Conservation (phyloP, 1,140 invertebrate genomes). For the Anoplophora glabripennis region DNA sequence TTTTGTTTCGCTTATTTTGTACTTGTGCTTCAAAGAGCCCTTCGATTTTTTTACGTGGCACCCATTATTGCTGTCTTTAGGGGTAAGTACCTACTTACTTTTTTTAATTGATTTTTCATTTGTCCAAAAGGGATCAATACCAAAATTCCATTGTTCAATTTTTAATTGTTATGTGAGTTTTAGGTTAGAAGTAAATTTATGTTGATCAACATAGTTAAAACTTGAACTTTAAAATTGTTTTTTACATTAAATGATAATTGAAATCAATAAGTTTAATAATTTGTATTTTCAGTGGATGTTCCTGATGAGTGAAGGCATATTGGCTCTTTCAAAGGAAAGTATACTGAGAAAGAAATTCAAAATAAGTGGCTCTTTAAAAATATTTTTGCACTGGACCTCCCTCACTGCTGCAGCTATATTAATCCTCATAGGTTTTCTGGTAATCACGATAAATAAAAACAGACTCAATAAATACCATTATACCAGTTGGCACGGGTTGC, state of each 20-base stretch:
- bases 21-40: slow-evolving; percentile 26
- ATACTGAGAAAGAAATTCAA: slow-evolving; percentile 21
- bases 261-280: not conserved
- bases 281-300: slow-evolving; percentile 38
- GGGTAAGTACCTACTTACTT: slow-evolving; percentile 31
- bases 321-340: slow-evolving; percentile 35
- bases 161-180: not conserved
- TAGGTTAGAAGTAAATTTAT: not conserved
- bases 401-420: slow-evolving; percentile 22
- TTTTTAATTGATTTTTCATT: not conserved
- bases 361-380: slow-evolving; percentile 7
- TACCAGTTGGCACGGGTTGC: slow-evolving; percentile 34
- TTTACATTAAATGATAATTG: no score
- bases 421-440: slow-evolving; percentile 24
- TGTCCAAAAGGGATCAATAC: not conserved
- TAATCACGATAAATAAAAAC: slow-evolving; percentile 36
- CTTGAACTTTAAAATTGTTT: not conserved
- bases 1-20: slow-evolving; percentile 32
- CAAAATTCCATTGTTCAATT: not conserved
- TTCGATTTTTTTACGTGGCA: slow-evolving; percentile 42
- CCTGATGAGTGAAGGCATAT: slow-evolving; percentile 37
- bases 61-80: slow-evolving; percentile 34
- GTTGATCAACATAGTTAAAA: slow-evolving; percentile 2
- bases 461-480: slow-evolving; percentile 34
- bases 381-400: slow-evolving; percentile 28